These are phyloP conservation scores for Procambarus virginalis DNA, from an alignment of 1,140 invertebrate genomes.

Conservation along the genomic window DNA sequence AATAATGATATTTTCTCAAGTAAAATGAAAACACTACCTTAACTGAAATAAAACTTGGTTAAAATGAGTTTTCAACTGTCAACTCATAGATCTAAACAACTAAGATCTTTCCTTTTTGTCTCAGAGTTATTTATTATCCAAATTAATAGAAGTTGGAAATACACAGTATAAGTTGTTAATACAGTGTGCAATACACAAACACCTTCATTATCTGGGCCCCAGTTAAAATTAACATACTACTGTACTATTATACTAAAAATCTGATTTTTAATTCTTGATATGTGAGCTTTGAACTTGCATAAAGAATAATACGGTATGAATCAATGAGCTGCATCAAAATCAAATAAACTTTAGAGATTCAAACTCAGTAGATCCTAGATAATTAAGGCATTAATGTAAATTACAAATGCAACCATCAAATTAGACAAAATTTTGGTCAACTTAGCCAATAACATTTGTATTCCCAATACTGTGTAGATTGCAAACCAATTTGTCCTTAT, in stretches of 20 bases:
- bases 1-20: conserved; percentile 39
- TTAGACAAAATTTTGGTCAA: background rate
- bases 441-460: conserved; percentile 1
- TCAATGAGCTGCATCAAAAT: background rate
- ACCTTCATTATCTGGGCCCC: background rate
- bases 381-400: background rate
- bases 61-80: conserved; percentile 20
- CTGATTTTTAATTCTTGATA: background rate
- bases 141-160: conserved; percentile 8
- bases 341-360: background rate
- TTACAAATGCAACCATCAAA: conserved; percentile 5
- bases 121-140: background rate
- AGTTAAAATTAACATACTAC: background rate
- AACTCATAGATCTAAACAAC: conserved; percentile 39
- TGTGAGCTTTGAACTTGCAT: background rate
- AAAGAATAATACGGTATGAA: background rate
- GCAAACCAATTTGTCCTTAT: conserved; percentile 6
- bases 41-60: conserved; percentile 31
- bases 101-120: conserved; percentile 23
- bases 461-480: conserved; percentile 13
- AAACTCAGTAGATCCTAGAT: background rate
- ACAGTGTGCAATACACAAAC: conserved; percentile 23
- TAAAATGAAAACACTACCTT: conserved; percentile 23
- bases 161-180: background rate
- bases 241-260: background rate